Conservation (phyloP, 2,113 vertebrate species). For the Rhinoptilus africanus region DNA sequence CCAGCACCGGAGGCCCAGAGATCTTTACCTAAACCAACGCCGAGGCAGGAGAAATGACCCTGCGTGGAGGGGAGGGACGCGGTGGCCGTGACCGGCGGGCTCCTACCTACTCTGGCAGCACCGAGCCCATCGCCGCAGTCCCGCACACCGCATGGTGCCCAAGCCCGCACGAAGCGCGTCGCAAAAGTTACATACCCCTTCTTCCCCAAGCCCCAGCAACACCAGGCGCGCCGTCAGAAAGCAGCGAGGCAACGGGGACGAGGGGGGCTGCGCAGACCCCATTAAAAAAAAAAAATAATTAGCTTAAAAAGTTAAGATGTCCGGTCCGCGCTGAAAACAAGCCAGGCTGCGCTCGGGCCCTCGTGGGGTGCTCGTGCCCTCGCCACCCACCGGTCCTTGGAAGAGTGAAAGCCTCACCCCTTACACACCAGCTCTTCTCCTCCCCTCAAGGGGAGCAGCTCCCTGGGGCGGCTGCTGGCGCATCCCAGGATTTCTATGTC, state of each 20-base stretch:
- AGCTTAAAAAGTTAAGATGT: slow-evolving; percentile 22
- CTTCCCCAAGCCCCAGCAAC: neutral
- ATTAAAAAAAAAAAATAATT: neutral
- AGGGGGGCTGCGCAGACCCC: neutral
- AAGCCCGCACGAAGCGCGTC: neutral
- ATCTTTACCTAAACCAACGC: neutral
- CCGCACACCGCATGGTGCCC: neutral
- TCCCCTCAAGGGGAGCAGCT: neutral
- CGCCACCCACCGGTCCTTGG: neutral
- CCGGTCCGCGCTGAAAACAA: neutral
- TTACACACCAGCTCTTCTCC: neutral
- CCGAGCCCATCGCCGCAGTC: fast-evolving
- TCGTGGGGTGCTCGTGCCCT: neutral
- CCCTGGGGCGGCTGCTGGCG: neutral
- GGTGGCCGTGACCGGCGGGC: fast-evolving
- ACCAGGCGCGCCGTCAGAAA: neutral
- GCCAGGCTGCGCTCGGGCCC: neutral
- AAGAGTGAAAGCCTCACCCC: slow-evolving; percentile 6
- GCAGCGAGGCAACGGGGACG: neutral
- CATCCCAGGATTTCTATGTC: neutral
- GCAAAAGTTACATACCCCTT: neutral
- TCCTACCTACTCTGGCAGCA: neutral
- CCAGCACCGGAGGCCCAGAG: neutral
- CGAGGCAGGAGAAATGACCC: neutral
- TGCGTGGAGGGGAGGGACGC: neutral